These are phyloP conservation scores for Caenorhabditis sp. DNA, from an alignment of 2,888 invertebrate species.

Conservation along the genomic window DNA sequence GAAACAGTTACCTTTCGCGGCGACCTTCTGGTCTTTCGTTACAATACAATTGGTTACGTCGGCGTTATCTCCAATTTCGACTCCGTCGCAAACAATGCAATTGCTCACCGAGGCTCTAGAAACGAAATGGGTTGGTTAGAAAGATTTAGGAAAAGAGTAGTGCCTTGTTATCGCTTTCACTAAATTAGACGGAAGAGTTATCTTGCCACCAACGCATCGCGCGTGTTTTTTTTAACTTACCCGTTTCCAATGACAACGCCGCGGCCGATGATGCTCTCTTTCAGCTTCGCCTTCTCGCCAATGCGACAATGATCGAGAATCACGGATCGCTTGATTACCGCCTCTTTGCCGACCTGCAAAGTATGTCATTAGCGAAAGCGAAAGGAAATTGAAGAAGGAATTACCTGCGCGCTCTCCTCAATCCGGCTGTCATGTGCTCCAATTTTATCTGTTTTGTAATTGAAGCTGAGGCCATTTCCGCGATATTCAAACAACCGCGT, in stretches of 20 bases:
- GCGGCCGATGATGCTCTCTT: constrained; percentile 69
- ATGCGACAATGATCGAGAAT: constrained; percentile 62
- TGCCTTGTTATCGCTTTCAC: too few relatives aligned
- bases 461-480: constrained; percentile 45
- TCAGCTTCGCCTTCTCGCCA: constrained; percentile 65
- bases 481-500: constrained; percentile 53
- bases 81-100: constrained; percentile 69
- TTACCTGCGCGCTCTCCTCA: constrained; percentile 56
- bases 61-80: constrained; percentile 67
- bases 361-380: too few relatives aligned
- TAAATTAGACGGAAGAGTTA: too few relatives aligned
- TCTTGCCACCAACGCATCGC: too few relatives aligned
- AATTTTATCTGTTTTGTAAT: constrained; percentile 56
- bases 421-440: constrained; percentile 54
- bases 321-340: constrained; percentile 60
- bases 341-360: constrained; percentile 50
- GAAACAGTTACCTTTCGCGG: constrained; percentile 74
- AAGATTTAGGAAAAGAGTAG: not conserved
- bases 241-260: constrained; percentile 67
- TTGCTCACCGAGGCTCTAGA: constrained; percentile 67
- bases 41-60: constrained; percentile 72
- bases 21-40: constrained; percentile 77
- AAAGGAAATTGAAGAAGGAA: not conserved
- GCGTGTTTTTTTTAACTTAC: constrained; percentile 40
- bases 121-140: not conserved